Percentiles rank a stretch among this genome's conserved stretches.
phyloP scores from a whole-genome alignment of 2,113 vertebrate species.

The Saguinus midas region DNA sequence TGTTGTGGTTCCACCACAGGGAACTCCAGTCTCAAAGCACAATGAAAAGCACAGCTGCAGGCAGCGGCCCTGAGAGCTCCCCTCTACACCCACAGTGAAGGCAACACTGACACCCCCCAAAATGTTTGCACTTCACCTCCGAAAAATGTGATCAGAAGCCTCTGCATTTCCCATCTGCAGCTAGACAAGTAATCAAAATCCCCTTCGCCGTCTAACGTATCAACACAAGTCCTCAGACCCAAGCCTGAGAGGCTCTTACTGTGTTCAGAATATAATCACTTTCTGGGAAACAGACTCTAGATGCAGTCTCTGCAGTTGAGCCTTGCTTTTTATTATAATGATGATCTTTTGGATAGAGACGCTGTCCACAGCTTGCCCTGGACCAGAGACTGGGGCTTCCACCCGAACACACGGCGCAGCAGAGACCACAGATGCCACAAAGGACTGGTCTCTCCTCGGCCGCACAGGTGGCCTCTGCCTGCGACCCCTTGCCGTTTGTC shows the following conservation, averaged over 20 bases:
- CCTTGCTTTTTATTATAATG: neutral
- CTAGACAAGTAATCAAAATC: neutral
- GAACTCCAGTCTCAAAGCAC: neutral
- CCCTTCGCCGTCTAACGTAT: neutral
- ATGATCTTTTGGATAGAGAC: neutral
- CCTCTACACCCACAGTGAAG: neutral
- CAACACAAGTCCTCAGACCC: neutral
- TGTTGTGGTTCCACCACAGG: neutral
- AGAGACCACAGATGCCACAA: neutral
- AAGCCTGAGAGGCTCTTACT: neutral
- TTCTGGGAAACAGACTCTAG: neutral
- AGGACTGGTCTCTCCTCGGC: neutral
- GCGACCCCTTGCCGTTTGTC: fast-evolving
- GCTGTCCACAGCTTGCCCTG: neutral
- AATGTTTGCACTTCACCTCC: neutral
- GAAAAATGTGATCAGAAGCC: neutral
- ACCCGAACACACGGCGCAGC: fast-evolving
- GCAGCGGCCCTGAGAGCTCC: fast-evolving
- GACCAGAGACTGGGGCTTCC: neutral
- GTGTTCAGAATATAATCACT: neutral
- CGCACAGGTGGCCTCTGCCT: neutral
- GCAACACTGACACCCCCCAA: neutral
- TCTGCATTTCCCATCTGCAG: neutral
- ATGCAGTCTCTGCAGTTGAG: neutral
- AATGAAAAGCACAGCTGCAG: neutral